Evolutionary conservation across 92 coral and sea anemone genomes (phyloP).

Genomic region (Galaxea fascicularis): DNA sequence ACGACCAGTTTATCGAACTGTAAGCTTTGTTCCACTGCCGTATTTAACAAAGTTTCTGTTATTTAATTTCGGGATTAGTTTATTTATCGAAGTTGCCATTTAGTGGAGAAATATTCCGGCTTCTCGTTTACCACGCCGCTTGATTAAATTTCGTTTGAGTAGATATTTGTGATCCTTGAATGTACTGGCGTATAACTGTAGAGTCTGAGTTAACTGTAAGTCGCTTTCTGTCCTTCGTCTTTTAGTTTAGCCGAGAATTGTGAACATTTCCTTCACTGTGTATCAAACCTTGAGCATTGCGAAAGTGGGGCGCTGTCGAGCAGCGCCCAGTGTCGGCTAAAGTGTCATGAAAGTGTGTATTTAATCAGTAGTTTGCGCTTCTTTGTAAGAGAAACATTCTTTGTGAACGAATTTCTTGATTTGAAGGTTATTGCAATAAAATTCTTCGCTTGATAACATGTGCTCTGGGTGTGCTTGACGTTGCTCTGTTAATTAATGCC

Average conservation of each 20-base stretch:
- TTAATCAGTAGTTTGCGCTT: not conserved
- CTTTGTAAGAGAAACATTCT: not conserved
- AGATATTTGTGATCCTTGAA: not conserved
- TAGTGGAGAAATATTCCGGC: constrained; percentile 13
- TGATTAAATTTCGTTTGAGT: not conserved
- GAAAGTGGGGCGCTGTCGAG: constrained; percentile 34
- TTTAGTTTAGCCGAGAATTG: not conserved
- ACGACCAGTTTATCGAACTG: constrained; percentile 23
- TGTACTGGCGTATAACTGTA: not conserved
- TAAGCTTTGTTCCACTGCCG: constrained; percentile 18
- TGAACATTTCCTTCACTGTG: not conserved
- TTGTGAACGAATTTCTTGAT: not conserved
- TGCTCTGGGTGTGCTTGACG: not conserved
- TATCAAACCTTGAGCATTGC: not conserved
- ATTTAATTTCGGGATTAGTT: not conserved
- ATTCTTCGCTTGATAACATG: not conserved
- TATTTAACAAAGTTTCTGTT: not conserved
- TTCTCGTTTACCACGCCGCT: not conserved
- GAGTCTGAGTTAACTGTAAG: not conserved
- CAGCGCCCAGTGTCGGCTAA: not conserved
- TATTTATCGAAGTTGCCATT: constrained; percentile 14
- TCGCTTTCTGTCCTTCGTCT: not conserved
- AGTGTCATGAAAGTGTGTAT: no score
- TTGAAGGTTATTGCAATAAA: constrained; percentile 14
- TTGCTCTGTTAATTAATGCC: not conserved